Base-by-base conservation (phyloP, 2,888 invertebrate species). In the Ormyrus rosae region DNA sequence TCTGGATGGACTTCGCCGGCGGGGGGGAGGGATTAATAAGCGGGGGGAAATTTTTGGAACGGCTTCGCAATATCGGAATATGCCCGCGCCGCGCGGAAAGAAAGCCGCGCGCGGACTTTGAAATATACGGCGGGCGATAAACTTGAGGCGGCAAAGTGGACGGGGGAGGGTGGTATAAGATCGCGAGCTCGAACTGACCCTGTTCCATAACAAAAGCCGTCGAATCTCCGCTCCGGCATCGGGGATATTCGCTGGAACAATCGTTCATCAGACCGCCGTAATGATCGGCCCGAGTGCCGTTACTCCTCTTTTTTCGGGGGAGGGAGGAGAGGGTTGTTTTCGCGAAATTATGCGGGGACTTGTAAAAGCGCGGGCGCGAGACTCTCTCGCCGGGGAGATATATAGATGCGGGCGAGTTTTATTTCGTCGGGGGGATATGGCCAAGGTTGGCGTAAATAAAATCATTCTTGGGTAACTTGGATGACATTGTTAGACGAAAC, bases 161-260 rank as follows among this genome's bases (percentile, higher is more conserved):
- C 0, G 19, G 63, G 56, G 34, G 34, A 2, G 34, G 34, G 34
- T 2, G 34, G 34, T 3, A 3, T 34, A 53, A 65, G 58, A 11
- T 69, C 56, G 45, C 45, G 56, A 34, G 34, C 19, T 8, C 67
- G 19, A 34, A n/a, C 34, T 81, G 81, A 82, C 81, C 81, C 76
- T 72, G 72, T 82, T 82, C 69, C 76, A 64, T 76, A 69, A 76
- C 81, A 77, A 77, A 81, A 68, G 63, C 74, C 34, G 34, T 45
- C 53, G 63, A 34, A 34, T 34, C 34, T 34, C 55, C 60, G 46
- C 34, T 19, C 8, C 48, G 10, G 11, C 53, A 13, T 19, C 13
- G 8, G 7, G 34, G 53, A 73, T 34, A 34, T 56, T 56, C 45
- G 60, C 55, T 34, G 34, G 67, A 67, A 74, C 65, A 74, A 74